Conservation (phyloP, 1,140 invertebrate genomes). For the Orussus abietinus region DNA sequence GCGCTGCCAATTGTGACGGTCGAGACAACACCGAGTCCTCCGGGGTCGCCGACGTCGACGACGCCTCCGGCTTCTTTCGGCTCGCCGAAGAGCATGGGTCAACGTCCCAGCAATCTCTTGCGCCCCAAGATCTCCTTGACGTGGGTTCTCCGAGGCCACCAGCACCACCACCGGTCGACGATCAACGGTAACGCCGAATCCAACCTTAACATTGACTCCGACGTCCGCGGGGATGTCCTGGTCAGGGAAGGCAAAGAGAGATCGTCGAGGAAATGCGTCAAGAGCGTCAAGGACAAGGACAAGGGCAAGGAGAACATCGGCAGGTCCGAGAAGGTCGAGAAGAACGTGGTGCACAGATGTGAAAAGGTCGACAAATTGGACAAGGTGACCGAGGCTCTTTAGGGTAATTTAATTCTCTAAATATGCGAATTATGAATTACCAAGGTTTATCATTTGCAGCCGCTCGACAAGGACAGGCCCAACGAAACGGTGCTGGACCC, state of each 20-base stretch:
- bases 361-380: conserved; percentile 29
- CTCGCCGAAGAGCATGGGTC: conserved; percentile 49
- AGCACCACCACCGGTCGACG: conserved; percentile 46
- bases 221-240: conserved; percentile 20
- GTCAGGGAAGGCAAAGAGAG: conserved; percentile 24
- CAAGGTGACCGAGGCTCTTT: conserved; percentile 11
- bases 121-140: conserved; percentile 68
- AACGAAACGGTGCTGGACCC: conserved; percentile 15
- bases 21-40: conserved; percentile 25
- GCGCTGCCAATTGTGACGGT: conserved; percentile 28
- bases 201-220: conserved; percentile 1
- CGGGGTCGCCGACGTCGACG: conserved; percentile 17
- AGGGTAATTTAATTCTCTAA: conserved; percentile 3
- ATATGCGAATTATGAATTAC: not conserved
- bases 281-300: conserved; percentile 28
- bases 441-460: conserved; percentile 8
- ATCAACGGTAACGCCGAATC: conserved; percentile 12
- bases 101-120: conserved; percentile 53
- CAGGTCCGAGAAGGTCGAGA: conserved; percentile 22
- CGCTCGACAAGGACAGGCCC: conserved; percentile 19
- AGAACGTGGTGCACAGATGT: conserved; percentile 25
- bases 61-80: conserved; percentile 7
- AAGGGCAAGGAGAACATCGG: conserved; percentile 26
- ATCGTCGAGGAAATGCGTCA: conserved; percentile 27
- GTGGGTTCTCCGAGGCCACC: conserved; percentile 63